Evolutionary conservation across 2,113 vertebrate genomes (phyloP).

Genomic region (Cyphomyrus discorhynchus): DNA sequence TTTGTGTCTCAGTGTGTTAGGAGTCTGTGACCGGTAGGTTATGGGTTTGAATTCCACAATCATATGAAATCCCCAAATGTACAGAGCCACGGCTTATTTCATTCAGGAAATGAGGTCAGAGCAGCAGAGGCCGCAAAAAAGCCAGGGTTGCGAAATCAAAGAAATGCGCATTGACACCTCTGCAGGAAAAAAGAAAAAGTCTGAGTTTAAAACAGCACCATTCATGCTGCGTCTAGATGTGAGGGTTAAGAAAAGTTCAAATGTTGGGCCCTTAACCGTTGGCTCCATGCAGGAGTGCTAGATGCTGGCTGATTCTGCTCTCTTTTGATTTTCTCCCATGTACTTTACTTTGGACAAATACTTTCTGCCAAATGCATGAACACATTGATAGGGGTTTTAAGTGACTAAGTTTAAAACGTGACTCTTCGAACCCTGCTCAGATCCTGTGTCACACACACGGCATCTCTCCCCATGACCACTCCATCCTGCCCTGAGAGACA

Average conservation of each 20-base stretch:
- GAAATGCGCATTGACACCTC: slow-evolving; percentile 27
- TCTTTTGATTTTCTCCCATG: neutral
- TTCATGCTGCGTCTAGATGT: slow-evolving; percentile 19
- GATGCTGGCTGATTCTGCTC: neutral
- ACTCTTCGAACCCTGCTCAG: neutral
- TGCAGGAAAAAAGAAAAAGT: slow-evolving; percentile 12
- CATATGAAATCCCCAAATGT: neutral
- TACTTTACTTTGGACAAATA: neutral
- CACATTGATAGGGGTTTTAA: neutral
- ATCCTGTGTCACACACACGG: too few relatives aligned
- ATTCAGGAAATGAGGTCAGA: neutral
- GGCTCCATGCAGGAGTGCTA: neutral
- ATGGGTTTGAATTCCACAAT: neutral
- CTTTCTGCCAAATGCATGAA: too few relatives aligned
- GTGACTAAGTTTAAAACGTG: neutral
- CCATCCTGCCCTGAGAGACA: neutral
- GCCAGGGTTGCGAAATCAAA: slow-evolving; percentile 26
- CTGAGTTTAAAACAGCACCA: neutral
- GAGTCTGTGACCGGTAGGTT: neutral
- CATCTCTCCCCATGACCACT: neutral
- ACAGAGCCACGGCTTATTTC: neutral
- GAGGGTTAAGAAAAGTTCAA: neutral
- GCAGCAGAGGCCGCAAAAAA: slow-evolving; percentile 24
- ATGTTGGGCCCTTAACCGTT: neutral
- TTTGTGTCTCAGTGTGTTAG: neutral